These are phyloP conservation scores for Antidorcas marsupialis DNA, from an alignment of 2,113 vertebrate genomes.

Conservation along the genomic window DNA sequence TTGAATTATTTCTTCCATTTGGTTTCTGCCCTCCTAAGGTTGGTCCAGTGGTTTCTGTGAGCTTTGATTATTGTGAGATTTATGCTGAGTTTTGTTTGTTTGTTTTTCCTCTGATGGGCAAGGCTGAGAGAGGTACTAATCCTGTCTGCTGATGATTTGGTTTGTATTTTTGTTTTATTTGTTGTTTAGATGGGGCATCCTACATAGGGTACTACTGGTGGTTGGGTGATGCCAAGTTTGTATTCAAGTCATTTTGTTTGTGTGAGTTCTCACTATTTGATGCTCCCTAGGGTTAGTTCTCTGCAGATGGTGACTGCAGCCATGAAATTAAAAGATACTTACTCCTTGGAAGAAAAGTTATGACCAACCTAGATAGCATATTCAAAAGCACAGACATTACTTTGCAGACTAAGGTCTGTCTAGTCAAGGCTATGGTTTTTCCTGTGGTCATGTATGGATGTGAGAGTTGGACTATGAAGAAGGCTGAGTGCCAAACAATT, in stretches of 20 bases:
- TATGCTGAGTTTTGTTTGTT: not conserved
- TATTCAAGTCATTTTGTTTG: not conserved
- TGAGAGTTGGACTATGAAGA: too few relatives aligned
- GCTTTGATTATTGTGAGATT: not conserved
- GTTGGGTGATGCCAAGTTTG: not conserved
- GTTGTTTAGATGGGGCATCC: not conserved
- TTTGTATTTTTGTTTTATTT: not conserved
- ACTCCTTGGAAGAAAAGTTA: too few relatives aligned
- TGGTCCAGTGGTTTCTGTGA: not conserved
- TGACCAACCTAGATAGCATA: too few relatives aligned
- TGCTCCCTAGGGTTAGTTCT: too few relatives aligned
- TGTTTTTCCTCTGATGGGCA: not conserved
- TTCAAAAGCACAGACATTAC: too few relatives aligned
- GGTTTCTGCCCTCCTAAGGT: not conserved
- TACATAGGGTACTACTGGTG: not conserved
- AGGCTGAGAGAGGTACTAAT: not conserved
- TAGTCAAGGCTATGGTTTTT: too few relatives aligned
- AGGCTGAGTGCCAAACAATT: rapidly evolving
- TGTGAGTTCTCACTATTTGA: not conserved
- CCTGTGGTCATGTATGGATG: too few relatives aligned
- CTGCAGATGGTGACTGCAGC: too few relatives aligned
- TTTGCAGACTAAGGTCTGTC: too few relatives aligned
- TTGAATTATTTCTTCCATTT: not conserved
- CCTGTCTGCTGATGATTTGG: not conserved
- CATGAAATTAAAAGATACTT: too few relatives aligned